Percentiles rank a stretch among this genome's conserved stretches.
Conservation (phyloP, 2,888 invertebrate species). For the Sussaba pulchella region DNA sequence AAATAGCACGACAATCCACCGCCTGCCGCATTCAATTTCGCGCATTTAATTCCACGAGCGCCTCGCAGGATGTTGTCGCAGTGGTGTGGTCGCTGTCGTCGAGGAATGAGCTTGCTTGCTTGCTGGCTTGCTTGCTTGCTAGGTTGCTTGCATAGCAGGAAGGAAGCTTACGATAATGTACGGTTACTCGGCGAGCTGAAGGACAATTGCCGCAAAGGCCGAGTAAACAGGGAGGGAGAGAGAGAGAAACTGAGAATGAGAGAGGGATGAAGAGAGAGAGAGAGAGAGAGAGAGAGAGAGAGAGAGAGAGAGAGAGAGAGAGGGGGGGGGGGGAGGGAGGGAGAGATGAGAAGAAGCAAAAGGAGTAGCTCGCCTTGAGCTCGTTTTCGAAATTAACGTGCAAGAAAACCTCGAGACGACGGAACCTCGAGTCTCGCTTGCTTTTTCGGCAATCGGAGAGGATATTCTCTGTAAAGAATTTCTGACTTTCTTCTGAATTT, state of each 20-base stretch:
- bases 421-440: not conserved
- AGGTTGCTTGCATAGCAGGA: slow-evolving; percentile 40
- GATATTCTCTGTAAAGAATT: not conserved
- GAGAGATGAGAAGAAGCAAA: slow-evolving; percentile 51
- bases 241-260: slow-evolving; percentile 5
- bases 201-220: slow-evolving; percentile 62
- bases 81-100: slow-evolving; percentile 52
- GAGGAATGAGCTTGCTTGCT: slow-evolving; percentile 45
- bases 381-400: slow-evolving; percentile 64
- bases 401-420: slow-evolving; percentile 40
- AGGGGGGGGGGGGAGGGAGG: slow-evolving; percentile 36
- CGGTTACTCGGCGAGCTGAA: slow-evolving; percentile 58
- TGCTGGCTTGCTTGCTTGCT: slow-evolving; percentile 19
- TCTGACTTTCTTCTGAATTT: too few relatives aligned
- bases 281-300: slow-evolving; percentile 36
- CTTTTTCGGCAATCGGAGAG: slow-evolving; percentile 26
- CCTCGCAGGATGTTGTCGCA: slow-evolving; percentile 57
- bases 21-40: slow-evolving; percentile 57
- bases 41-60: slow-evolving; percentile 58
- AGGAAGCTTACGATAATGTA: slow-evolving; percentile 65
- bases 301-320: not conserved
- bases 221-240: slow-evolving; percentile 51
- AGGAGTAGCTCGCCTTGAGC: slow-evolving; percentile 41
- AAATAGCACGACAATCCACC: slow-evolving; percentile 47
- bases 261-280: slow-evolving; percentile 39